Evolutionary conservation across 2,113 vertebrate species (phyloP), one percentile per base, ranked within the genome.

Genomic region (Ailurus styani): DNA sequence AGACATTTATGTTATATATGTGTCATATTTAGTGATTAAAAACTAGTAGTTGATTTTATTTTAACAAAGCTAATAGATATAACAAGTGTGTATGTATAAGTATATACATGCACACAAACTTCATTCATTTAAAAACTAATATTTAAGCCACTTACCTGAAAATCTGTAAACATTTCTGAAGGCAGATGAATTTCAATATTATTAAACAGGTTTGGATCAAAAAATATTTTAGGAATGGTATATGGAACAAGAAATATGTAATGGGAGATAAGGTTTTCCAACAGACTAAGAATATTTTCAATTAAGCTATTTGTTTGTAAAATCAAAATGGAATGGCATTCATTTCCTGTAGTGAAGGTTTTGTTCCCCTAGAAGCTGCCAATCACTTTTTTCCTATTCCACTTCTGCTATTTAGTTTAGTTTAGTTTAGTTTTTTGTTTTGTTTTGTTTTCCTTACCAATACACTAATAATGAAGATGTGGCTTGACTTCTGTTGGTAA

Each of bases 271-370:
- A 73, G 18, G n/a, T 92, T 97, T 91, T 68, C 9, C 37, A 95
- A 60, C 12, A 82, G 6, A 66, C 40, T 78, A 86, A 84, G 55
- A 96, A 81, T 47, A 27, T 73, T 92, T 95, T 79, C 40, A 91
- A 37, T 95, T 95, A 87, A 83, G 27, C 10, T 87, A 64, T 92
- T 92, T 94, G 54, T 92, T 97, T 73, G 42, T 47, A 78, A 95
- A 93, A 95, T 78, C 18, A 50, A 89, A 96, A 79, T 20, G 25
- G 57, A 92, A 62, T 79, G 66, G 9, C 11, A 83, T 66, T 90
- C 57, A 68, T 90, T 94, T 97, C 70, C 87, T 92, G 20, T 64
- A 66, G 8, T 78, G 40, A 95, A 92, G 18, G 47, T 50, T 92
- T 54, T 54, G 21, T 72, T 90, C 4, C 6, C 31, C 60, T 81